Conservation (phyloP, 1,140 invertebrate genomes). For the Nautilus pompilius region DNA sequence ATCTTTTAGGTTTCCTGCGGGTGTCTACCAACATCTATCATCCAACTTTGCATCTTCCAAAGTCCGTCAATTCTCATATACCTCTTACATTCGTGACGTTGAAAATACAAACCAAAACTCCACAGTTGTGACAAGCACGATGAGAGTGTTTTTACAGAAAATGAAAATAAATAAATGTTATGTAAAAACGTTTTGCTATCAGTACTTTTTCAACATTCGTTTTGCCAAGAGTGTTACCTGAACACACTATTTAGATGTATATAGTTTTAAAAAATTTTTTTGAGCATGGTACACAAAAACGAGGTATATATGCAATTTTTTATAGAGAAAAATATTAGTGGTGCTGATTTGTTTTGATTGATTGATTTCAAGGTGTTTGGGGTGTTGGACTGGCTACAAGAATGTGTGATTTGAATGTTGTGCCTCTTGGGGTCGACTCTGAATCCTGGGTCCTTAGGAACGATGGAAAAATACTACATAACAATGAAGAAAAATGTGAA, state of each 20-base stretch:
- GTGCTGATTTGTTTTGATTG: background rate
- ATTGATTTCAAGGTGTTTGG: slow-evolving; percentile 68
- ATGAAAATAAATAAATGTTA: too few relatives aligned
- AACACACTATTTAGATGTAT: background rate
- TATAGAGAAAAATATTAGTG: background rate
- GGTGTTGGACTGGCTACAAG: slow-evolving; percentile 88
- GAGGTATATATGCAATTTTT: background rate
- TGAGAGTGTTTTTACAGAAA: too few relatives aligned
- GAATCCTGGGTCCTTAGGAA: slow-evolving; percentile 92
- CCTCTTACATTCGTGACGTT: too few relatives aligned
- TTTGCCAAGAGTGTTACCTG: too few relatives aligned
- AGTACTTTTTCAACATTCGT: too few relatives aligned
- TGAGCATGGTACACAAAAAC: slow-evolving; percentile 9
- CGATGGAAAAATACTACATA: slow-evolving; percentile 82
- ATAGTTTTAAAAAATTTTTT: background rate
- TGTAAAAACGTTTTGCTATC: too few relatives aligned
- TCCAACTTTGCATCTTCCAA: too few relatives aligned
- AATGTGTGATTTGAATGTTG: slow-evolving; percentile 79
- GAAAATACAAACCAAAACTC: too few relatives aligned
- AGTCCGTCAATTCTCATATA: too few relatives aligned
- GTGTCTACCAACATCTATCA: too few relatives aligned
- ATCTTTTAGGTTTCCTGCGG: too few relatives aligned
- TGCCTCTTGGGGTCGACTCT: slow-evolving; percentile 78
- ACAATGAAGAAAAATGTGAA: slow-evolving; percentile 75
- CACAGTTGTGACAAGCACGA: too few relatives aligned